Conservation (phyloP, 2,113 vertebrate species). For the Hiodon tergisus region DNA sequence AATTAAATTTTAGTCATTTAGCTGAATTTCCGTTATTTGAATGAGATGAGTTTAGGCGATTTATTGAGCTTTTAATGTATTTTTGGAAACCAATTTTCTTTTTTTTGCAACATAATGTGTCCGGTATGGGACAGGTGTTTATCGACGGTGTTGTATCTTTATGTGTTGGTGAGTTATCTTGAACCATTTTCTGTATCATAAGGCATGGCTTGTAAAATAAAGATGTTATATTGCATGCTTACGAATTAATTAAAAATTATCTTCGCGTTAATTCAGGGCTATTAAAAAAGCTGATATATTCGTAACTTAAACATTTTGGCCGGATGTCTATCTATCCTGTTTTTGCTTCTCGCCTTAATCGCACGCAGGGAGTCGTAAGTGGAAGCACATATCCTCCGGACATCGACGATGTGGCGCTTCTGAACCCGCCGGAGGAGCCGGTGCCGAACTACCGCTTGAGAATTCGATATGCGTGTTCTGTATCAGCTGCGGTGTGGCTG, state of each 20-base stretch:
- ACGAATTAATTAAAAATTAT: no score
- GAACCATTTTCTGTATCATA: background rate
- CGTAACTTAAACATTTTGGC: background rate
- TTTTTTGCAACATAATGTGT: background rate
- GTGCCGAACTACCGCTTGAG: constrained; percentile 38
- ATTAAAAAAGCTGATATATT: background rate
- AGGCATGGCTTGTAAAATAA: no score
- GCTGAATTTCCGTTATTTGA: no score
- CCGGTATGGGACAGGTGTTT: background rate
- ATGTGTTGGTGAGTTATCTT: constrained; percentile 13
- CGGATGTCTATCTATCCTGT: background rate
- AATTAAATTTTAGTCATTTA: no score
- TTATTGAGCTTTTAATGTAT: no score
- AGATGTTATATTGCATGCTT: no score
- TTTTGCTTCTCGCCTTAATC: background rate
- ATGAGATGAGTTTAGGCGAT: no score
- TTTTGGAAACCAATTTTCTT: no score
- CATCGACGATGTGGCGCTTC: constrained; percentile 45
- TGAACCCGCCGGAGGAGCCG: constrained; percentile 57
- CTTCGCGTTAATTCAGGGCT: background rate
- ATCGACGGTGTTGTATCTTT: background rate
- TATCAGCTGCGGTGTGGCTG: constrained; percentile 45
- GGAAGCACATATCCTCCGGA: background rate
- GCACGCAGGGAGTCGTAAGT: background rate
- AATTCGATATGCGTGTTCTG: constrained; percentile 56